Percentiles rank a stretch among this genome's conserved stretches.
phyloP scores from a whole-genome alignment of 2,888 invertebrate species.

The Acanthosepion lycidas region DNA sequence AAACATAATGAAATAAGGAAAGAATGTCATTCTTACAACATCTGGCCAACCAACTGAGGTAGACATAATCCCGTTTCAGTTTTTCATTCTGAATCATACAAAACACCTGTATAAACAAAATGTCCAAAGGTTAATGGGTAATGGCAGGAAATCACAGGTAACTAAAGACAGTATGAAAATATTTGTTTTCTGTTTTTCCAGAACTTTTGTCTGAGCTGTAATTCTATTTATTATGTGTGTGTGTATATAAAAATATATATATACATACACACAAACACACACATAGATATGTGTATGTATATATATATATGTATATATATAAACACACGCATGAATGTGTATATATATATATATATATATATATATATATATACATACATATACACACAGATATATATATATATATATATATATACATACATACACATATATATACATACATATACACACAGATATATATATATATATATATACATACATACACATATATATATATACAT shows the following conservation, averaged over 20 bases:
- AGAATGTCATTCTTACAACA: conserved; percentile 81
- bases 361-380: too few relatives aligned
- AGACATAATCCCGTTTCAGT: conserved; percentile 88
- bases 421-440: too few relatives aligned
- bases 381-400: too few relatives aligned
- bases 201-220: neutral
- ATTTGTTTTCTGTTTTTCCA: neutral
- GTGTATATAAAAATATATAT: neutral
- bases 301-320: neutral
- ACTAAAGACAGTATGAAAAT: neutral
- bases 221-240: neutral
- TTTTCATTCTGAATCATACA: conserved; percentile 88
- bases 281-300: too few relatives aligned
- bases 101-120: conserved; percentile 78
- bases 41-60: conserved; percentile 88
- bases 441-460: too few relatives aligned
- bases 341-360: neutral
- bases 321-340: neutral
- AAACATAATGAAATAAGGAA: neutral
- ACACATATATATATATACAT: too few relatives aligned
- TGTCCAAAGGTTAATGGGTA: neutral
- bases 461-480: too few relatives aligned
- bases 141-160: too few relatives aligned
- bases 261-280: too few relatives aligned
- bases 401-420: too few relatives aligned